Percentiles rank a stretch among this genome's conserved stretches.
Evolutionary conservation across 2,797 vertebrate genomes (phyloP).

Genomic region (Sciurus carolinensis): DNA sequence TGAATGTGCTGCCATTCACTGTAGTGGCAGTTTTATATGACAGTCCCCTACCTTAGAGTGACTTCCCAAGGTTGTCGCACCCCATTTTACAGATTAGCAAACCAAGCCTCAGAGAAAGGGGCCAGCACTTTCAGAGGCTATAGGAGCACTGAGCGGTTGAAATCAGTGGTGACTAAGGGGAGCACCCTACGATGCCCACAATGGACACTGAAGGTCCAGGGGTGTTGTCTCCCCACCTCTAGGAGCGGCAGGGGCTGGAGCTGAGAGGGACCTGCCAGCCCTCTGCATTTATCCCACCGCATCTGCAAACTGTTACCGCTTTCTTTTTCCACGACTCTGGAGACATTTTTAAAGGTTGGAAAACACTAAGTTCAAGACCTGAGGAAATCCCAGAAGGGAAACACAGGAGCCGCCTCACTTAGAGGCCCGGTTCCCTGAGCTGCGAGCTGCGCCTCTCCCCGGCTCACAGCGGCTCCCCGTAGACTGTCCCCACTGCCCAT

Average conservation of each 20-base stretch:
- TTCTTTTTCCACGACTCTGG: rapidly evolving
- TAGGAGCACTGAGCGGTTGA: neutral
- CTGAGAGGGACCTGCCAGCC: rapidly evolving
- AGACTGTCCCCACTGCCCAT: rapidly evolving
- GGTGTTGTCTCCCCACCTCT: rapidly evolving
- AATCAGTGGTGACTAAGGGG: neutral
- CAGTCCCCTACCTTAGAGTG: neutral
- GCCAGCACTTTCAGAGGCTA: neutral
- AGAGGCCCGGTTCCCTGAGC: neutral
- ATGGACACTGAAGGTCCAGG: no score
- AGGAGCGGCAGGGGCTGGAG: neutral
- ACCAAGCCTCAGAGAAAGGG: neutral
- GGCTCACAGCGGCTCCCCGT: rapidly evolving
- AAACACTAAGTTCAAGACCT: neutral
- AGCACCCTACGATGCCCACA: rapidly evolving
- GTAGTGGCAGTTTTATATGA: neutral
- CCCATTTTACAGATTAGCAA: neutral
- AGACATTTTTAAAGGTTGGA: neutral
- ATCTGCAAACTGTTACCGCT: rapidly evolving
- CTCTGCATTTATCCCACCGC: rapidly evolving
- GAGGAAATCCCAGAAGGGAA: neutral
- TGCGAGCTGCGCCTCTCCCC: neutral
- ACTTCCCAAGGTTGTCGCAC: neutral
- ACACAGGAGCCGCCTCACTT: neutral
- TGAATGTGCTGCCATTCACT: rapidly evolving